Evolutionary conservation across 2,888 invertebrate genomes (phyloP).

Genomic region (Drosophila yooni): DNA sequence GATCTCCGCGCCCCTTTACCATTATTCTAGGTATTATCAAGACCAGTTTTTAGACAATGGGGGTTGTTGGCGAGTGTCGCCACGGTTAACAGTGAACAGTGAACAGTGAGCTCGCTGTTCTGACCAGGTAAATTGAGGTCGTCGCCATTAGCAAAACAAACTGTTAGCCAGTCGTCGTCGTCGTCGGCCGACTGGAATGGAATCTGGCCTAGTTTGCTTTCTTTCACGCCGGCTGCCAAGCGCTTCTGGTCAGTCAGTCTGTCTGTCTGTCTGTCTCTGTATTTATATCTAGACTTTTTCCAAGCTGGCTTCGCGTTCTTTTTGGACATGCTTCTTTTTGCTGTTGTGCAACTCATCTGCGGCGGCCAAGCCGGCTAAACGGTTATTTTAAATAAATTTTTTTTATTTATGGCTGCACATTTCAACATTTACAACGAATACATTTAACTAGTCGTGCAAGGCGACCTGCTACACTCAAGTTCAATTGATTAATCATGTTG

Average conservation of each 20-base stretch:
- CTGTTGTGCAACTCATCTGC: conserved; percentile 59
- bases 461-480: conserved; percentile 2
- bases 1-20: neutral
- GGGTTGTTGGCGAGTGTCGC: conserved; percentile 36
- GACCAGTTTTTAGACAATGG: conserved; percentile 18
- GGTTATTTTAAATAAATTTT: conserved; percentile 18
- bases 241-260: conserved; percentile 31
- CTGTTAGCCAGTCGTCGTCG: conserved; percentile 64
- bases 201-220: conserved; percentile 79
- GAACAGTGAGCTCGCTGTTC: conserved; percentile 30
- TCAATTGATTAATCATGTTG: conserved; percentile 1
- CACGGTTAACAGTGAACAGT: conserved; percentile 1
- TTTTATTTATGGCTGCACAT: neutral
- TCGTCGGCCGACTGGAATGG: conserved; percentile 69
- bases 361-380: conserved; percentile 7
- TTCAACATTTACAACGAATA: neutral
- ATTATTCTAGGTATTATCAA: conserved; percentile 1
- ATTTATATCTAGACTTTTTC: conserved; percentile 39
- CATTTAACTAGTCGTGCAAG: neutral
- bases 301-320: conserved; percentile 47
- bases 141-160: conserved; percentile 69
- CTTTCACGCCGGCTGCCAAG: conserved; percentile 67
- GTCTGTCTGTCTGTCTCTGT: neutral
- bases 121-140: conserved; percentile 51
- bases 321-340: conserved; percentile 43